These are phyloP conservation scores for Uropetala carovei DNA, from an alignment of 2,888 invertebrate genomes.

Conservation along the genomic window DNA sequence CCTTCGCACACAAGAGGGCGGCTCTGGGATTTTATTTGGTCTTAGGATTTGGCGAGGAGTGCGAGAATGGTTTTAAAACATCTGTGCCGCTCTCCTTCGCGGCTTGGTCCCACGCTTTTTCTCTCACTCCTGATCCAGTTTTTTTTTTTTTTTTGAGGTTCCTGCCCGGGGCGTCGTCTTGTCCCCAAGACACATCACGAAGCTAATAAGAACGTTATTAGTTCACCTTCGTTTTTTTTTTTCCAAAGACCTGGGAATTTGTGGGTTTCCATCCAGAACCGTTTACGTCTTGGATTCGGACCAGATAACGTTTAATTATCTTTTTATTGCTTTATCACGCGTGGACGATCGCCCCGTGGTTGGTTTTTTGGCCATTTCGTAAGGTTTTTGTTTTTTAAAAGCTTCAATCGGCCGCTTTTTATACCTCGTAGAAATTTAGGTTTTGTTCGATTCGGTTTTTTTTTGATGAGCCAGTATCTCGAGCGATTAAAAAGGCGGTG, in stretches of 20 bases:
- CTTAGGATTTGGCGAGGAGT: background rate
- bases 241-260: background rate
- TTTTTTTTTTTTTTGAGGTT: too few relatives aligned
- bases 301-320: conserved; percentile 17
- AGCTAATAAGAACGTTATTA: background rate
- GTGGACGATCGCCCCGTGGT: background rate
- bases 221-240: background rate
- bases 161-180: background rate
- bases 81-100: background rate
- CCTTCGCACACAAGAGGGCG: background rate
- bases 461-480: too few relatives aligned
- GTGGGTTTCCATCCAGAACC: background rate
- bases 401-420: too few relatives aligned
- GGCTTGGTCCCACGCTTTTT: background rate
- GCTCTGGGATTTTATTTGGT: background rate
- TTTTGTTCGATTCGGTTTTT: too few relatives aligned
- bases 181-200: background rate
- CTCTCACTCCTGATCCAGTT: background rate
- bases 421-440: too few relatives aligned
- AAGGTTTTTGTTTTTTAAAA: too few relatives aligned
- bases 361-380: too few relatives aligned
- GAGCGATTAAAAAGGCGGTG: too few relatives aligned
- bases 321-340: background rate
- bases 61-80: background rate
- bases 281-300: background rate